These are phyloP conservation scores for Gymnothorax javanicus DNA, from an alignment of 2,797 vertebrate species.

Conservation along the genomic window DNA sequence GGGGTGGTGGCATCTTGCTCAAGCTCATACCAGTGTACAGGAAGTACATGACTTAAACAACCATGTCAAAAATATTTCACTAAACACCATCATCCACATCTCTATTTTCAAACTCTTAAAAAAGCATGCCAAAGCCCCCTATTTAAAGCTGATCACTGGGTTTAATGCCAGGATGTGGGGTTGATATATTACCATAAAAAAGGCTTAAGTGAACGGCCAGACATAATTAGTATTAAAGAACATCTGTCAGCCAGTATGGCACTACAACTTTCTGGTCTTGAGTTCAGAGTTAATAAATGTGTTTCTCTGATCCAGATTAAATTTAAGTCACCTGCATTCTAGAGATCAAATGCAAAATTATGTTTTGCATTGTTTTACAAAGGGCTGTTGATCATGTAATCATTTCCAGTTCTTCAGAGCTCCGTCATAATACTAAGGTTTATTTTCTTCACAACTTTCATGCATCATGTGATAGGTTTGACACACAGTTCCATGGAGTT, in stretches of 20 bases:
- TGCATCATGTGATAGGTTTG: neutral
- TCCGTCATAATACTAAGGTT: neutral
- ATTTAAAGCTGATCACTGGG: neutral
- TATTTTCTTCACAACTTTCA: neutral
- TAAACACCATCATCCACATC: slow-evolving; percentile 18
- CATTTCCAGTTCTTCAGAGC: neutral
- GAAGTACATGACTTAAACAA: neutral
- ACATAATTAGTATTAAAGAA: neutral
- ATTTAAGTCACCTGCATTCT: neutral
- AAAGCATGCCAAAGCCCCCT: neutral
- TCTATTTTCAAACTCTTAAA: slow-evolving; percentile 24
- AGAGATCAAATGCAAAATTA: neutral
- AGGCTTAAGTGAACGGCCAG: neutral
- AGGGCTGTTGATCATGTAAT: neutral
- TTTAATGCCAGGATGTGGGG: neutral
- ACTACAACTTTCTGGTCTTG: neutral
- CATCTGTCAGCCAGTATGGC: neutral
- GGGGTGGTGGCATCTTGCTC: neutral
- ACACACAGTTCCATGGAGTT: neutral
- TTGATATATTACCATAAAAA: neutral
- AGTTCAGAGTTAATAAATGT: neutral
- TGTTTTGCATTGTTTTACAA: neutral
- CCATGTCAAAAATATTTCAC: neutral
- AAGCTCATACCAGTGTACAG: neutral
- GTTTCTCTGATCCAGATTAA: neutral